These are phyloP conservation scores for Cassiopea xamachana DNA, from an alignment of 30 jellyfish, hydroid and myxozoan genomes.

Conservation along the genomic window DNA sequence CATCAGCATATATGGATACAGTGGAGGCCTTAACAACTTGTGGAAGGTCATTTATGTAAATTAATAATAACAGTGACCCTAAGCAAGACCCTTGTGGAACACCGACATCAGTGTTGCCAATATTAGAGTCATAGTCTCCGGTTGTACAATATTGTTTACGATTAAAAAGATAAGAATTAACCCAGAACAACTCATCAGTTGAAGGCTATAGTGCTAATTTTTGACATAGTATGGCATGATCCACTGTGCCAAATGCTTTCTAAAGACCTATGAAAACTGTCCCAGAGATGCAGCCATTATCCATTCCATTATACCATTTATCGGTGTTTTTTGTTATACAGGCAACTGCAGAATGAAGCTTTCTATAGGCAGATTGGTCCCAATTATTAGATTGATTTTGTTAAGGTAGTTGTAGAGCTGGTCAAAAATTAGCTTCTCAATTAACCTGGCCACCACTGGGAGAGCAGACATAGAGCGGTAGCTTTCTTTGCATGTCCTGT, in stretches of 20 bases:
- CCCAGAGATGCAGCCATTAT: neutral
- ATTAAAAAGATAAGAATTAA: neutral
- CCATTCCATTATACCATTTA: neutral
- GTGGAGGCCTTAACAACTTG: slow-evolving; percentile 4
- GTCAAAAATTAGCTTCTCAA: no score
- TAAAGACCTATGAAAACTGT: neutral
- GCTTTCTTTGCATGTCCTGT: no score
- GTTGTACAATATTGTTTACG: slow-evolving; percentile 9
- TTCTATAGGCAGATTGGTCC: no score
- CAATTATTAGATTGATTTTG: no score
- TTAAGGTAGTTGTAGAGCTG: no score
- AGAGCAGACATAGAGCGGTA: no score
- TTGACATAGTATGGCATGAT: neutral
- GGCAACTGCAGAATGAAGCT: no score
- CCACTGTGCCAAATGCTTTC: neutral
- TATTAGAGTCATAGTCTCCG: neutral
- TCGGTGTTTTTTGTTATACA: neutral
- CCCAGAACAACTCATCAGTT: neutral
- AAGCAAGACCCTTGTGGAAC: slow-evolving; percentile 27
- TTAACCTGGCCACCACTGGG: no score
- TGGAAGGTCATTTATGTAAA: slow-evolving; percentile 18
- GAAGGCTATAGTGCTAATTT: neutral
- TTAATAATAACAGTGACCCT: slow-evolving; percentile 7
- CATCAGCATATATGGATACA: slow-evolving; percentile 28
- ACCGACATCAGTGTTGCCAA: slow-evolving; percentile 6